These are phyloP conservation scores for Hirudo medicinalis DNA, from an alignment of 1,140 invertebrate species.

Conservation along the genomic window DNA sequence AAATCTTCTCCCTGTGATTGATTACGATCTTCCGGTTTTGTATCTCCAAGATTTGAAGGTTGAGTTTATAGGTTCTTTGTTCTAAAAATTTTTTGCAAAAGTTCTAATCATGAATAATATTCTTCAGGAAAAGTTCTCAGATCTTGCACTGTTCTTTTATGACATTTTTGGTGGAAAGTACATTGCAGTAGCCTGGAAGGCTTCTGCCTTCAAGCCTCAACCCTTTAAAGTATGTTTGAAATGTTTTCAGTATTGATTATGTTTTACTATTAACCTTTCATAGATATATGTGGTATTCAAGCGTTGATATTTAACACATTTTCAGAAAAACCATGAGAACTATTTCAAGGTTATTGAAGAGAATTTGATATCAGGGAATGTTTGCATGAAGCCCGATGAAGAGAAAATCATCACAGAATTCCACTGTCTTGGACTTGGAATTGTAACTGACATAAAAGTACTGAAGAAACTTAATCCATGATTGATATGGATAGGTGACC, in stretches of 20 bases:
- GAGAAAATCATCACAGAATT: too few species aligned
- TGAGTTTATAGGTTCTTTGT: slow-evolving; percentile 10
- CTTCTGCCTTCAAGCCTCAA: slow-evolving; percentile 47
- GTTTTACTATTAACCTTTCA: neutral
- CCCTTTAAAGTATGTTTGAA: slow-evolving; percentile 55
- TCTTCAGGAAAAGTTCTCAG: slow-evolving; percentile 55
- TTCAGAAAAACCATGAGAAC: too few species aligned
- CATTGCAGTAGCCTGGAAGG: slow-evolving; percentile 70
- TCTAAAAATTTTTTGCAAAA: too few species aligned
- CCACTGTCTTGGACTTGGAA: too few species aligned
- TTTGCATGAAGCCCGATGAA: too few species aligned
- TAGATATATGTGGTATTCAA: neutral
- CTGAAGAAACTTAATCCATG: too few species aligned
- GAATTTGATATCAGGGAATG: too few species aligned
- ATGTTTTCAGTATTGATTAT: neutral
- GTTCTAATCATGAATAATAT: slow-evolving; percentile 13
- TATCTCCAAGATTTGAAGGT: slow-evolving; percentile 64
- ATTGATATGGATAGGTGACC: too few species aligned
- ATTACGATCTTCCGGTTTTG: slow-evolving; percentile 58
- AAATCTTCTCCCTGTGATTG: slow-evolving; percentile 48
- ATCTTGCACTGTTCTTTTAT: slow-evolving; percentile 74
- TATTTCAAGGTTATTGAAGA: too few species aligned
- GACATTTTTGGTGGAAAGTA: slow-evolving; percentile 65
- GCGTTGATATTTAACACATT: neutral
- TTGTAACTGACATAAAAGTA: too few species aligned